Base-by-base conservation (phyloP, 2,113 vertebrate genomes). In the Sphaerodactylus townsendi region DNA sequence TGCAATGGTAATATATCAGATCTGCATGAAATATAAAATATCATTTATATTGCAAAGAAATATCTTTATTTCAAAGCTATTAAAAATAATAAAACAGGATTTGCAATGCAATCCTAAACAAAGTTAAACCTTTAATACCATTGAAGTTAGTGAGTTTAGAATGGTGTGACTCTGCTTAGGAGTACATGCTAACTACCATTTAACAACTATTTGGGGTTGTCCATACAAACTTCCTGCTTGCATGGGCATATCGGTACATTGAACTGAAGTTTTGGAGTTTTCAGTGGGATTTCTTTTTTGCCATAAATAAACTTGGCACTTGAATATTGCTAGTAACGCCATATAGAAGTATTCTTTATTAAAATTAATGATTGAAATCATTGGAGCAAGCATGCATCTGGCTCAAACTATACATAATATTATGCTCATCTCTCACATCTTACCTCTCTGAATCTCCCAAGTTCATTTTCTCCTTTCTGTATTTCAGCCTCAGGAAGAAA, bases 1-100 rank as follows among this genome's bases (percentile, higher is more conserved):
- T 35, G 21, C 78, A 80, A 75, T 88, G 91, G 84, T 82, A 86
- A 28, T 65, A 82, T 78, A 28, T 44, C 62, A 77, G 25, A 15
- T 46, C 88, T 92, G 81, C 66, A 56, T 89, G 79, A 81, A 19
- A 30, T 0, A 6, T 92, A 91, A 78, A 66, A 86, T 91, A 85
- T 41, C 33, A 92, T 74, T 82, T n/a, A 48, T 5, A 30, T 56
- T 89, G 64, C 9, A n/a, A 41, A 89, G 82, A 80, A 92, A 91
- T 83, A 73, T 3, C 2, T 84, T 88, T 91, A 30, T 85, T 72
- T 44, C 79, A 85, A 83, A 75, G 68, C 0, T 0, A 10, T 33
- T 41, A 37, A 23, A 56, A 37, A 62, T 9, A 56, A 75, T 44
- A 33, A 64, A 65, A 11, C 17, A 79, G 5, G n/a, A 48, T 62